Base-by-base conservation (phyloP, 2,113 vertebrate genomes). In the Labeo catla region DNA sequence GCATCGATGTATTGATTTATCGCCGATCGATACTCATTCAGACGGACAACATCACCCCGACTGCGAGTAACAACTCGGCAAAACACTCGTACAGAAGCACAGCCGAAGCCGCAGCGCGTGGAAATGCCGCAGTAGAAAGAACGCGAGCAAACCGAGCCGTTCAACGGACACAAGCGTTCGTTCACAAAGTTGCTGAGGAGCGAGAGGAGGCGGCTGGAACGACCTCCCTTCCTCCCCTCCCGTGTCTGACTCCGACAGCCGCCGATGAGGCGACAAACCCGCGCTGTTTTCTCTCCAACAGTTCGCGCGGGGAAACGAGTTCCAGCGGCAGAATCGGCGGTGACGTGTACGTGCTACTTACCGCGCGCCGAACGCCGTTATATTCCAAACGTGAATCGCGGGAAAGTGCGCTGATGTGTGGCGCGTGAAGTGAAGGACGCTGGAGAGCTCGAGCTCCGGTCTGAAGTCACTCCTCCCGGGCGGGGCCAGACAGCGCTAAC, bases 181-280 rank as follows among this genome's bases (percentile, higher is more conserved):
- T 52, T 43, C 54, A 79, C 28, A 80, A 80, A 80, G 78, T 80
- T 80, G 34, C 15, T 79, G 52, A 79, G 54, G 76, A 79, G 34
- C 76, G 76, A 61, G 77, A 79, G 28, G 76, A 47, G 73, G 45
- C 73, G 73, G 21, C 49, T 19, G 49, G 28, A 45, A 15, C 77
- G 34, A 59, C 52, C 54, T 79, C 77, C 34, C 34, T 39, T 80
- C 78, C 78, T 47, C 57, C 39, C 19, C 57, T 23, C 78, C 78
- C 39, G 57, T 23, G 77, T 45, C 57, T 80, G 36, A 61, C 54
- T 80, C 54, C 36, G 54, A 43, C 36, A 9, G 23, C 34, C 76
- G 76, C 76, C 76, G 73, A 49, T 8, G 73, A 76, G 45, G 73
- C 73, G 45, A 28, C 43, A 50, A 2, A 11, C 47, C 34, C 43